Evolutionary conservation across 2,113 vertebrate species (phyloP), one percentile per base, ranked within the genome.

Genomic region (Phyllostomus discolor): DNA sequence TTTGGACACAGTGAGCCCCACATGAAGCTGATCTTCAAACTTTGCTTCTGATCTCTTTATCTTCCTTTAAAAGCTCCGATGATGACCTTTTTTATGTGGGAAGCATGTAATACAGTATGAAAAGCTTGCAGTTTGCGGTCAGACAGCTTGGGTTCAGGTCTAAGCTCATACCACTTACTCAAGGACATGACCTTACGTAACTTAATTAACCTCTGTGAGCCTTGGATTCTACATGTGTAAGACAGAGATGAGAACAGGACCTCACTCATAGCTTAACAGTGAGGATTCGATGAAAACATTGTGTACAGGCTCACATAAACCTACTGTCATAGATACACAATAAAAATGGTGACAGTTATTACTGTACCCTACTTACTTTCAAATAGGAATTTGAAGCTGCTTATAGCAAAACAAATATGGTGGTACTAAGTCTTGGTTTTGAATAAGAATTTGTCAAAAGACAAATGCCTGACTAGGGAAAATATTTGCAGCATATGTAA

Each of bases 381-480:
- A 80, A 67, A 62, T 35, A 87, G 69, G 46, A 83, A 72, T 93
- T 92, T 80, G 80, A 96, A 95, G 57, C 57, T 80, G 22, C 46
- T 50, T 76, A 59, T 3, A 75, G n/a, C 64, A 88, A 96, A 96
- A 90, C 90, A 93, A 93, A 4, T 62, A 35, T 70, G 46, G 50
- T 26, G 6, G 70, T 80, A 73, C 83, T 90, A 76, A 95, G 70
- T 90, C 73, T 89, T 87, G 85, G 41, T 78, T 97, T 91, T 69
- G 26, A 92, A n/a, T 94, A 92, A 95, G 70, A 92, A 87, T 95
- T 87, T 43, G 12, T 89, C 66, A 76, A 70, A 96, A 93, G 86
- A 91, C 41, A 95, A 72, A 86, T 91, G 86, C 70, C 79, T 94
- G 64, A 38, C 43, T 54, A 38, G 79, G 50, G 64, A 54, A 96